Conservation (phyloP, 2,797 vertebrate genomes). For the Fistularia commersonii region DNA sequence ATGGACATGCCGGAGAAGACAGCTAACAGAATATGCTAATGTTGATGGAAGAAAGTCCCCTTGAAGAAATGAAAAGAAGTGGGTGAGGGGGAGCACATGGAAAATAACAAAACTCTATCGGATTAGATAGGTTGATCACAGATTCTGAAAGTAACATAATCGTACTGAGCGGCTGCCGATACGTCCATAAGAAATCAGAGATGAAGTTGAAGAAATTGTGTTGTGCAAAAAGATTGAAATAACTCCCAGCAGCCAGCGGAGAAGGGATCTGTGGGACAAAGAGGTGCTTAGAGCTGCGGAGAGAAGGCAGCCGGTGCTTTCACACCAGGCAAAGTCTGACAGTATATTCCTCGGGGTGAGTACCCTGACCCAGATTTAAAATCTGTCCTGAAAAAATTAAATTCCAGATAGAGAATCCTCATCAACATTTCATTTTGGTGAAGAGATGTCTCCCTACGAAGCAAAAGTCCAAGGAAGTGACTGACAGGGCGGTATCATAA, state of each 20-base stretch:
- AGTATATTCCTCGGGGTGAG: too few species aligned
- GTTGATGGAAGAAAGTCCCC: background rate
- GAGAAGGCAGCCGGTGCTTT: too few species aligned
- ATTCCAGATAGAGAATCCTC: too few species aligned
- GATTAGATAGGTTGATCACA: slow-evolving; percentile 32
- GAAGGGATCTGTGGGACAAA: too few species aligned
- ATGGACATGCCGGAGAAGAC: slow-evolving; percentile 19
- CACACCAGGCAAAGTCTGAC: too few species aligned
- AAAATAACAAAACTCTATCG: slow-evolving; percentile 10
- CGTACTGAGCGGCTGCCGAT: slow-evolving; percentile 31
- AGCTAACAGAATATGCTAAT: slow-evolving; percentile 41
- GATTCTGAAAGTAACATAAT: slow-evolving; percentile 38
- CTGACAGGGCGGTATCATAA: too few species aligned
- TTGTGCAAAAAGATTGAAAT: slow-evolving; percentile 12
- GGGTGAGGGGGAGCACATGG: background rate
- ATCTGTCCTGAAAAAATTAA: too few species aligned
- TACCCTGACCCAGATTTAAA: too few species aligned
- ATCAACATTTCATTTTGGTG: too few species aligned
- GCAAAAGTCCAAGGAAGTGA: too few species aligned
- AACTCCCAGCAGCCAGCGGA: slow-evolving; percentile 6
- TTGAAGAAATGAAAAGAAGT: background rate
- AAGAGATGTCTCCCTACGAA: too few species aligned
- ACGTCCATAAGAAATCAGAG: slow-evolving; percentile 9
- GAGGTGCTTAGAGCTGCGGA: too few species aligned
- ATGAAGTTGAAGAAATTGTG: slow-evolving; percentile 12